Conservation (phyloP, 2,888 invertebrate genomes). For the Leucoma salicis region DNA sequence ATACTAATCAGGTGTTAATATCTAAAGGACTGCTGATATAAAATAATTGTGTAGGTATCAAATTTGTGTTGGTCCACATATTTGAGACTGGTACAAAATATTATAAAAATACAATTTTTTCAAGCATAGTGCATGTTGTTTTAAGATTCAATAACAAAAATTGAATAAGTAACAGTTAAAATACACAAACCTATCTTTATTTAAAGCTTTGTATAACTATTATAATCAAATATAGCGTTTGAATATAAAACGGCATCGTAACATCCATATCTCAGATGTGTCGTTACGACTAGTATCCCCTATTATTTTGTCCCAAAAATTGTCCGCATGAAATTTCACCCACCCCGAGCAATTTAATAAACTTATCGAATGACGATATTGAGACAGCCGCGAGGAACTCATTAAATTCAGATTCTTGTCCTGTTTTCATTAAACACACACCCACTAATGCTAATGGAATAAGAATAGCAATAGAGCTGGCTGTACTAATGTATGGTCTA, state of each 20-base stretch:
- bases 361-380: slow-evolving; percentile 54
- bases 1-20: too few species aligned
- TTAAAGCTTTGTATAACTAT: slow-evolving; percentile 8
- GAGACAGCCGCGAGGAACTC: slow-evolving; percentile 46
- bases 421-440: slow-evolving; percentile 60
- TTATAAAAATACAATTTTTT: too few species aligned
- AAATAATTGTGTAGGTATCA: too few species aligned
- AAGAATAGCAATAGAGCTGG: slow-evolving; percentile 37
- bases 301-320: slow-evolving; percentile 34
- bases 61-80: too few species aligned
- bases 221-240: slow-evolving; percentile 11
- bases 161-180: too few species aligned
- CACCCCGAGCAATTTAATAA: slow-evolving; percentile 42
- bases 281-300: slow-evolving; percentile 8
- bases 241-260: slow-evolving; percentile 13
- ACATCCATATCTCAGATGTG: slow-evolving; percentile 8
- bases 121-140: too few species aligned
- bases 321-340: slow-evolving; percentile 40
- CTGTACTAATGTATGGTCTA: too few species aligned
- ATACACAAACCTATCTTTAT: too few species aligned
- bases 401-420: slow-evolving; percentile 63
- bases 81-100: too few species aligned
- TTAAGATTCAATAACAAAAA: too few species aligned
- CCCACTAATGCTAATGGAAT: slow-evolving; percentile 44
- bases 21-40: too few species aligned